These are phyloP conservation scores for Phenganax subtilis DNA, from an alignment of 92 coral and sea anemone genomes.

Conservation along the genomic window DNA sequence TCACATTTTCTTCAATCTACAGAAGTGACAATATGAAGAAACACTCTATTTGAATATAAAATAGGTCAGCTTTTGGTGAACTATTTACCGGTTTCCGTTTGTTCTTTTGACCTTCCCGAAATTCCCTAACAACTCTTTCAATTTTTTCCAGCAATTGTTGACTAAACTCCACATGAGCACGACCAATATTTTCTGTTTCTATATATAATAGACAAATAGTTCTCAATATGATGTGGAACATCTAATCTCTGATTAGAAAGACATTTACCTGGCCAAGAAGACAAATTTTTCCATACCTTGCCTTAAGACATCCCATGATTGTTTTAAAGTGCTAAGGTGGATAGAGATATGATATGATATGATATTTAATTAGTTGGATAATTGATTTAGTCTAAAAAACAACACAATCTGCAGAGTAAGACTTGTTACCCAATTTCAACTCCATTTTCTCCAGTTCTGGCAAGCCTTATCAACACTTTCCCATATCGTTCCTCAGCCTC, in stretches of 20 bases:
- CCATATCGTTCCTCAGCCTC: slow-evolving; percentile 99
- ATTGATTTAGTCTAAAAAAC: neutral
- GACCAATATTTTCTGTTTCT: slow-evolving; percentile 95
- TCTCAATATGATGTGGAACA: neutral
- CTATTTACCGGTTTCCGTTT: slow-evolving; percentile 69
- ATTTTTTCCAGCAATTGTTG: slow-evolving; percentile 78
- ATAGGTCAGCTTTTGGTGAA: neutral
- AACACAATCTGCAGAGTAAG: neutral
- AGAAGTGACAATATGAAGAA: neutral
- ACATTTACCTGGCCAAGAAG: neutral
- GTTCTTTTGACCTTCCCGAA: slow-evolving; percentile 72
- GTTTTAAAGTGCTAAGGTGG: slow-evolving; percentile 57
- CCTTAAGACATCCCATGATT: slow-evolving; percentile 74
- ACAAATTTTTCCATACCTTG: slow-evolving; percentile 46
- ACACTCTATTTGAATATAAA: neutral
- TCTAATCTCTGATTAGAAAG: neutral
- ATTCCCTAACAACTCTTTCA: slow-evolving; percentile 66
- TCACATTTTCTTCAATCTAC: slow-evolving; percentile 80
- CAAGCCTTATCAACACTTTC: slow-evolving; percentile 66
- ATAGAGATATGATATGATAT: neutral
- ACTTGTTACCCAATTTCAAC: slow-evolving; percentile 83
- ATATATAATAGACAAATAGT: neutral
- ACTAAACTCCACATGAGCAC: slow-evolving; percentile 65
- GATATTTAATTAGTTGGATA: no score
- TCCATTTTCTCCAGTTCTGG: slow-evolving; percentile 64